phyloP scores from a whole-genome alignment of 2,113 vertebrate species.

The Trochalopteron elliotii region DNA sequence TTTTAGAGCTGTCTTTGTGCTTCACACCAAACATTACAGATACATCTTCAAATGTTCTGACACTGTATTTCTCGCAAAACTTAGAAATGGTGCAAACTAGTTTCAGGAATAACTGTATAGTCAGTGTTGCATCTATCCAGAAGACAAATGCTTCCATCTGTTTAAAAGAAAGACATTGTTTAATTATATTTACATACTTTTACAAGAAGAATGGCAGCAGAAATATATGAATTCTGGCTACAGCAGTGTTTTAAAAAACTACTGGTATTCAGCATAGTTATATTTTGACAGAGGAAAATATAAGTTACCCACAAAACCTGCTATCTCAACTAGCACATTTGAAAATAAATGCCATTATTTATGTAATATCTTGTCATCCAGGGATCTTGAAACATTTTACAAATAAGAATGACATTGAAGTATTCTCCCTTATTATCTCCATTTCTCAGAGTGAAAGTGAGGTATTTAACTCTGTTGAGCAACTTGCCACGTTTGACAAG shows the following conservation, averaged over 20 bases:
- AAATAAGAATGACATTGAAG: neutral
- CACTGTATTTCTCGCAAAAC: constrained; percentile 7
- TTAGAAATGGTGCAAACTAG: constrained; percentile 40
- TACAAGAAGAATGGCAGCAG: constrained; percentile 22
- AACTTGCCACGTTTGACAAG: neutral
- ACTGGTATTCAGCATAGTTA: neutral
- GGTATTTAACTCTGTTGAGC: neutral
- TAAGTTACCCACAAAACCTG: constrained; percentile 11
- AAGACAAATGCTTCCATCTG: constrained; percentile 64
- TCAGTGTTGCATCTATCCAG: constrained; percentile 43
- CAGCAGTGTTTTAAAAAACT: neutral
- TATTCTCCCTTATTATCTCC: neutral
- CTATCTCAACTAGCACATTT: constrained; percentile 27
- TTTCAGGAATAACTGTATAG: constrained; percentile 31
- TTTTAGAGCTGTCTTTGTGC: constrained; percentile 44
- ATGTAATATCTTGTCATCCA: neutral
- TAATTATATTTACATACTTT: neutral
- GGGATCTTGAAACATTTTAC: neutral
- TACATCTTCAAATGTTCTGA: neutral
- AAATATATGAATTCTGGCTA: constrained; percentile 8
- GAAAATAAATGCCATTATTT: constrained; percentile 44
- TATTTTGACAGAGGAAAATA: constrained; percentile 15
- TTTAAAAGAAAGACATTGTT: constrained; percentile 15
- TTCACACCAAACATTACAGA: constrained; percentile 40
- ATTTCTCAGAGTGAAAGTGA: neutral